Base-by-base conservation (phyloP, 1,140 invertebrate species). In the Heliothis subflexa region DNA sequence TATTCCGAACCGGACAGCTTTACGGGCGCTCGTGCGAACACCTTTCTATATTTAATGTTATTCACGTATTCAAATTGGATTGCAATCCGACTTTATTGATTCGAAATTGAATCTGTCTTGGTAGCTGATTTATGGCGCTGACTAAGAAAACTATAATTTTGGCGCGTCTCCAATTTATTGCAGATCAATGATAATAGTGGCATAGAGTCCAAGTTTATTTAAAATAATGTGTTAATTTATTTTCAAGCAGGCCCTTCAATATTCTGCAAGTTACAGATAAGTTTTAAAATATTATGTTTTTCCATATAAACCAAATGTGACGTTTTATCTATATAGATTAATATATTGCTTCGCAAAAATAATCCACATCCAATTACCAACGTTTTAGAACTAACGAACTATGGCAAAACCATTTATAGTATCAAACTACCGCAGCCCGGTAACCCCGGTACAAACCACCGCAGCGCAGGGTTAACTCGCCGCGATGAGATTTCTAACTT, bases 21-120 rank as follows among this genome's bases (percentile, higher is more conserved):
- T 70, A 70, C 66, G 66, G 59, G 66, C 13, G n/a, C 47, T n/a
- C 66, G 47, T 70, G 66, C 66, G 66, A 70, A 49, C 47, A 70
- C 66, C 66, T 70, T 66, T 70, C 66, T 28, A 70, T 52, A 70
- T 70, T 70, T 52, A 70, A 70, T 70, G 66, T 66, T 66, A 66
- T 49, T 66, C 62, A 5, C 40, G 62, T 70, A 70, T 49, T 50
- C 66, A 70, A 52, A 70, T 70, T 18, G 66, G 66, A 70, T 70
- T 70, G 66, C 66, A 70, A 70, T 70, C 47, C 66, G 13, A 50
- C 47, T 70, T 70, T 70, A 70, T 70, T 70, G 66, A 70, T 70
- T 70, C 47, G 47, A 52, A 70, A 70, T 70, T 70, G 66, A 70
- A 70, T 70, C 66, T 70, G 66, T 70, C 66, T 70, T 70, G 21